Evolutionary conservation across 1,140 invertebrate species (phyloP).

Genomic region (Macrobrachium nipponense): DNA sequence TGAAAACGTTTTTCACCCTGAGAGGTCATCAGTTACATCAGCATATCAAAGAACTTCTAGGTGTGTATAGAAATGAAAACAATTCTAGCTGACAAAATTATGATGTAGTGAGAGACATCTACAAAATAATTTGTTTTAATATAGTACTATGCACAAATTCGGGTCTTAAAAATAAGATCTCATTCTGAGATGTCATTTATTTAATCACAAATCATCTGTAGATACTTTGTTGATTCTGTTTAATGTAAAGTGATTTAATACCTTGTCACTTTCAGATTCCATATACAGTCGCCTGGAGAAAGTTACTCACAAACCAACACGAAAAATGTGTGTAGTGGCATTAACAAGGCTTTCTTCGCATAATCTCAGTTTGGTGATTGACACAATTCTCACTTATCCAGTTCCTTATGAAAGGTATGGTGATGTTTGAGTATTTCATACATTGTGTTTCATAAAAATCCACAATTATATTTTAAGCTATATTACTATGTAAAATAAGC

Average conservation of each 20-base stretch:
- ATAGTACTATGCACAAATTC: too few relatives aligned
- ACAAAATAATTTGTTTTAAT: too few relatives aligned
- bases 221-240: neutral
- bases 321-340: constrained; percentile 40
- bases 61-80: constrained; percentile 4
- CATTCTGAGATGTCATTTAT: too few relatives aligned
- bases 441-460: neutral
- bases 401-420: constrained; percentile 52
- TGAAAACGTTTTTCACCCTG: constrained; percentile 45
- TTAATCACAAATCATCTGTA: neutral
- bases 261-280: constrained; percentile 8
- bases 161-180: too few relatives aligned
- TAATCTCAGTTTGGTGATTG: constrained; percentile 45
- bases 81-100: neutral
- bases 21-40: constrained; percentile 55
- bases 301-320: constrained; percentile 42
- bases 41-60: constrained; percentile 54
- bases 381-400: constrained; percentile 39
- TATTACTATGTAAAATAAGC: too few relatives aligned
- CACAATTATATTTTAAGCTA: too few relatives aligned
- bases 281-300: constrained; percentile 51
- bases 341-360: constrained; percentile 39
- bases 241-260: too few relatives aligned
- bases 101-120: neutral
- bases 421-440: neutral